Base-by-base conservation (phyloP, 1,140 invertebrate genomes). In the Orius insidiosus region DNA sequence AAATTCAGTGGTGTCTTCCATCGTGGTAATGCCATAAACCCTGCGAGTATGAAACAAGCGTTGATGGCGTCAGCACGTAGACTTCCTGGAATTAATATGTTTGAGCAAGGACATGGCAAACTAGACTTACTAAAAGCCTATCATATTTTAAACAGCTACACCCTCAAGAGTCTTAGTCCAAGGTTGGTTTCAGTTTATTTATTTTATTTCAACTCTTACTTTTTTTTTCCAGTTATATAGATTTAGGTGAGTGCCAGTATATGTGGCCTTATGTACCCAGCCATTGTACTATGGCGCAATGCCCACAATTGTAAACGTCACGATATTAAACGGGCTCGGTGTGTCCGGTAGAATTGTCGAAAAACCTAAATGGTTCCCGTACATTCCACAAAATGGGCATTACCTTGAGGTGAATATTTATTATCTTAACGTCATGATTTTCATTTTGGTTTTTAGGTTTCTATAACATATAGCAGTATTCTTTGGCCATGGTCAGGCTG, bases 201-300 rank as follows among this genome's bases (percentile, higher is more conserved):
- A 34, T 10, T 14, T 7, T 10, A n/a, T 24, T 19, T 46, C 5
- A 10, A 8, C 39, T 13, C 10, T 42, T 41, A 36, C 15, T 53
- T 39, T 49, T 47, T 46, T 51, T 24, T 56, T 57, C 30, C 42
- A 78, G 80, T 51, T 95, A 94, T 59, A 76, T 96, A 50, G 90
- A 96, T 62, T 68, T 93, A 15, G 87, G 83, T 1, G 89, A 95
- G 60, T 93, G 86, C 59, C 85, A 87, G 50, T 95, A 94, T 59
- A 93, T 94, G 88, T 95, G 89, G 89, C 90, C 93, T 0, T 96
- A 95, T 97, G 90, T 59, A 89, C 87, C 10, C 93, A 98, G 63
- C 86, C 90, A 7, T 58, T 97, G 2, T 97, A 93, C 65, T 75
- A 82, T 61, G 78, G 79, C 45, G 80, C 75, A 36, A 78, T 90